A percentile compares a stretch with the other conserved stretches of the same genome.
phyloP scores from a whole-genome alignment of 2,113 vertebrate species.

The Pseudonaja textilis region DNA sequence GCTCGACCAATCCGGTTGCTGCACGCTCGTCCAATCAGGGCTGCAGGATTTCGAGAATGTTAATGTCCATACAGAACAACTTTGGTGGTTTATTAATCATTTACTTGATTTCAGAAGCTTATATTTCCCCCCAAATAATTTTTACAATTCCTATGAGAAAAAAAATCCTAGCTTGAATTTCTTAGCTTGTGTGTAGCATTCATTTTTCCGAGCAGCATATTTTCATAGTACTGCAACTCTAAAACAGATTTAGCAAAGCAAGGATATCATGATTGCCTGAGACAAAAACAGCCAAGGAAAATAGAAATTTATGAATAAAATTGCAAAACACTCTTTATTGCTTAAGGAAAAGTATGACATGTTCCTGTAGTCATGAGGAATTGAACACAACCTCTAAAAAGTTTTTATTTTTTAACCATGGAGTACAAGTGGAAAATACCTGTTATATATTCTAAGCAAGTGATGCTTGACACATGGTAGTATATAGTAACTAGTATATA shows the following conservation, averaged over 20 bases:
- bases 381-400: not conserved
- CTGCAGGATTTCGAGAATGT: too few relatives aligned
- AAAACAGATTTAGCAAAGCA: not conserved
- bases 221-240: not conserved
- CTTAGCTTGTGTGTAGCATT: not conserved
- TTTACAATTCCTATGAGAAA: not conserved
- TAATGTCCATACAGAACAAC: too few relatives aligned
- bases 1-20: too few relatives aligned
- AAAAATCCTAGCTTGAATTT: not conserved
- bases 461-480: not conserved
- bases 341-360: not conserved
- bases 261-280: not conserved
- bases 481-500: not conserved
- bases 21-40: too few relatives aligned
- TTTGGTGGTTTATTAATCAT: not conserved
- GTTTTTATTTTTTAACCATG: not conserved
- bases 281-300: not conserved
- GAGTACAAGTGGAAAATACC: not conserved
- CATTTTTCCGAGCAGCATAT: not conserved
- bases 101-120: not conserved
- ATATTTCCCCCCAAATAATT: not conserved
- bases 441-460: not conserved
- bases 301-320: not conserved
- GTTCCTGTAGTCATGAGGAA: not conserved
- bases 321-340: not conserved